These are phyloP conservation scores for Bufo gargarizans DNA, from an alignment of 2,113 vertebrate species.

Conservation along the genomic window DNA sequence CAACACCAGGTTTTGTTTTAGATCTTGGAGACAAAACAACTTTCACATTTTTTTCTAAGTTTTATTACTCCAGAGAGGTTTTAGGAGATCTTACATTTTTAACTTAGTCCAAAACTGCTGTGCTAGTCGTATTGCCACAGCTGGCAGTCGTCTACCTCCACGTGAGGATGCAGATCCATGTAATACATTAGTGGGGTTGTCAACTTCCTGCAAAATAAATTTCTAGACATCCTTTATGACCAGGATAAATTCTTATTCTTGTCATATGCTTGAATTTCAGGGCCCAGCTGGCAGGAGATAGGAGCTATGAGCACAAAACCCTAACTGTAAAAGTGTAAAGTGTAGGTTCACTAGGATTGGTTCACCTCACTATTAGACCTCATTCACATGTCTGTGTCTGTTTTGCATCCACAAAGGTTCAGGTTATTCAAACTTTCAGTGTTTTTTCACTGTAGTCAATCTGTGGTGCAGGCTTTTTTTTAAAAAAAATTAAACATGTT, in stretches of 20 bases:
- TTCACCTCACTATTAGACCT: no score
- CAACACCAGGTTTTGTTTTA: conserved; percentile 49
- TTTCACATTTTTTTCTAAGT: conserved; percentile 28
- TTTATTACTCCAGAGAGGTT: conserved; percentile 36
- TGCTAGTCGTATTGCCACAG: conserved; percentile 31
- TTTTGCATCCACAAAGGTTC: no score
- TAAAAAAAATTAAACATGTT: no score
- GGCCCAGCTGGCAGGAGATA: background rate
- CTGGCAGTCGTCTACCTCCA: conserved; percentile 20
- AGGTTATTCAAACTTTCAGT: no score
- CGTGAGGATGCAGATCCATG: background rate
- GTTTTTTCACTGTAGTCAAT: no score
- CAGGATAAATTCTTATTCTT: background rate
- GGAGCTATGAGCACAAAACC: background rate
- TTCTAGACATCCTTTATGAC: background rate
- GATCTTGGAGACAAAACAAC: conserved; percentile 50
- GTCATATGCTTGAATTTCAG: background rate
- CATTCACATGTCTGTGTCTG: no score
- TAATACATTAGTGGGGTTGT: conserved; percentile 5
- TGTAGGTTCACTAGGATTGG: no score
- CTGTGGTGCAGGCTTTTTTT: no score
- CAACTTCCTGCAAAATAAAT: conserved; percentile 11
- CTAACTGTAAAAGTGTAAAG: background rate
- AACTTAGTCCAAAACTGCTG: conserved; percentile 36
- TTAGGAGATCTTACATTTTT: conserved; percentile 40